Evolutionary conservation across 2,888 invertebrate species (phyloP).

Genomic region (Dugesia japonica): DNA sequence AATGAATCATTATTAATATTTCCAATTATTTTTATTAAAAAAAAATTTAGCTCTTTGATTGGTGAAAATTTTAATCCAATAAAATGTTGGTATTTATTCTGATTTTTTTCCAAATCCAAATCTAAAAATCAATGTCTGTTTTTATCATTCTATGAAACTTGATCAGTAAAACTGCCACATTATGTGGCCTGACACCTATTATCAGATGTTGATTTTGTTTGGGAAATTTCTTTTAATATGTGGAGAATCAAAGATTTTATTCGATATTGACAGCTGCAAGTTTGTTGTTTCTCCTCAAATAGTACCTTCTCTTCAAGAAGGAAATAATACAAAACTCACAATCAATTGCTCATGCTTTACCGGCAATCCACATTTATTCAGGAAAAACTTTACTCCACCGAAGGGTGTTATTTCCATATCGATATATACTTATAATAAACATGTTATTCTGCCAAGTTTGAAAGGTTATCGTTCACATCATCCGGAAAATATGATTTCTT

Average conservation of each 20-base stretch:
- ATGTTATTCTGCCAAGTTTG: slow-evolving; percentile 3
- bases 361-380: neutral
- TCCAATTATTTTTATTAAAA: no score
- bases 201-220: slow-evolving; percentile 15
- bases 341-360: slow-evolving; percentile 8
- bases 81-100: no score
- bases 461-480: neutral
- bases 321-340: slow-evolving; percentile 20
- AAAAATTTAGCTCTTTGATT: no score
- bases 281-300: neutral
- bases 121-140: neutral
- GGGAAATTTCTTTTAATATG: neutral
- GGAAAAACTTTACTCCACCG: neutral
- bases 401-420: neutral
- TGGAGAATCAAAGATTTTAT: neutral
- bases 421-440: slow-evolving; percentile 20
- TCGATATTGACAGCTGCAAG: neutral
- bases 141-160: neutral
- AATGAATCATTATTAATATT: no score
- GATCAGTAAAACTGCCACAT: neutral
- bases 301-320: neutral
- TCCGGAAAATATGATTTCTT: neutral
- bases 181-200: neutral
- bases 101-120: no score
- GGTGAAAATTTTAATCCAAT: no score